A percentile compares a stretch with the other conserved stretches of the same genome.
phyloP scores from a whole-genome alignment of 2,113 vertebrate species.

The Galeopterus variegatus region DNA sequence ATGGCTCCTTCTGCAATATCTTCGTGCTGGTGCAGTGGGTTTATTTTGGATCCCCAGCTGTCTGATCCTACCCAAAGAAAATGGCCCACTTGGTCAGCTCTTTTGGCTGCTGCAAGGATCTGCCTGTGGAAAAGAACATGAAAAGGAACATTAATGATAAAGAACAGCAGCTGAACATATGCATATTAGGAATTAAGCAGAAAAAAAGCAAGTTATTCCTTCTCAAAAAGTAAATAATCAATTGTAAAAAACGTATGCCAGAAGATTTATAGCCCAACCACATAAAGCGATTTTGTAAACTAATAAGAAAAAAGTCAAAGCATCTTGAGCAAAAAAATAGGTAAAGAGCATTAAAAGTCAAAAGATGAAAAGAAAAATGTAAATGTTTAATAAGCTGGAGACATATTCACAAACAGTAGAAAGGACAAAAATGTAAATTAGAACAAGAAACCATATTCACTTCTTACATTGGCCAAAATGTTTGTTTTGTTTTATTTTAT shows the following conservation, averaged over 20 bases:
- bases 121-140: constrained; percentile 89
- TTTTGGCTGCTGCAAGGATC: constrained; percentile 95
- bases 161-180: accelerated
- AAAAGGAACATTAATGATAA: not conserved
- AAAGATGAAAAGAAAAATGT: not conserved
- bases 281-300: not conserved
- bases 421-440: not conserved
- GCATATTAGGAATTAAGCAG: not conserved
- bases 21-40: constrained; percentile 93
- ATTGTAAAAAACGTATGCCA: not conserved
- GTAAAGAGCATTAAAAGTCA: not conserved
- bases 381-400: not conserved
- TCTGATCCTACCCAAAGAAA: constrained; percentile 98
- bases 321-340: not conserved
- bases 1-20: constrained; percentile 95
- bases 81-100: constrained; percentile 94
- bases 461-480: not conserved
- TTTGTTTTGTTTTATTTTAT: not conserved
- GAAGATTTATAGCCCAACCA: not conserved
- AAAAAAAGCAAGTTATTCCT: not conserved
- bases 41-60: constrained; percentile 97
- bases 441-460: not conserved
- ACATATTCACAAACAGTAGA: not conserved
- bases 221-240: not conserved
- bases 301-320: not conserved